Evolutionary conservation across 1,140 invertebrate species (phyloP).

Genomic region (Pinna nobilis): DNA sequence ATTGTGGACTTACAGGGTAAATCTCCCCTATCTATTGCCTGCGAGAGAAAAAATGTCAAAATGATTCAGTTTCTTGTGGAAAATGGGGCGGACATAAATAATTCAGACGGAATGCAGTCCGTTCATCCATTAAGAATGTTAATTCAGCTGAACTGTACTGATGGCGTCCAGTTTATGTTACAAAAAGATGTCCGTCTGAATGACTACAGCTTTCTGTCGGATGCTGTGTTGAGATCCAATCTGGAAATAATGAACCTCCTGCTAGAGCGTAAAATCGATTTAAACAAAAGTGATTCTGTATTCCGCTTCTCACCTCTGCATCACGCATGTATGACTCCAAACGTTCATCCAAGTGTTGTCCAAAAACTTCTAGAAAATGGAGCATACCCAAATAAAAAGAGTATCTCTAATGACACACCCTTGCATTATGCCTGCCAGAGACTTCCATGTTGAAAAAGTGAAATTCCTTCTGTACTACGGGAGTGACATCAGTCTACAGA

Average conservation of each 20-base stretch:
- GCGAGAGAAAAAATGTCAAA: not conserved
- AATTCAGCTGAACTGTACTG: not conserved
- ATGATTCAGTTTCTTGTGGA: conserved; percentile 11
- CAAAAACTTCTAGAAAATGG: conserved; percentile 3
- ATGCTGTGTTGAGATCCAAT: conserved; percentile 5
- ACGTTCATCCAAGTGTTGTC: not conserved
- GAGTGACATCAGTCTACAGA: not conserved
- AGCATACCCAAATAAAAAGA: not conserved
- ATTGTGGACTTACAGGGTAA: not conserved
- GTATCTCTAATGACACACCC: conserved; percentile 3
- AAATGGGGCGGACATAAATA: not conserved
- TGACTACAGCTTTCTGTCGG: conserved; percentile 3
- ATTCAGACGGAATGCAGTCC: conserved; percentile 15
- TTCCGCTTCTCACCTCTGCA: conserved; percentile 10
- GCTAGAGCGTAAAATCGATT: not conserved
- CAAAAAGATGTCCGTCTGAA: not conserved
- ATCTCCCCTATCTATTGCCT: conserved; percentile 8
- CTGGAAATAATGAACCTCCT: conserved; percentile 5
- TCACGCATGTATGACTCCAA: conserved; percentile 14
- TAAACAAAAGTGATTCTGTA: not conserved
- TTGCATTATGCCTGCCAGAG: conserved; percentile 19
- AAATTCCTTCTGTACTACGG: not conserved
- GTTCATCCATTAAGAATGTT: conserved; percentile 3
- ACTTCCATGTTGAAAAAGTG: conserved; percentile 6
- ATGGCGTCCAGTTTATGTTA: conserved; percentile 2